phyloP scores from a whole-genome alignment of 2,888 invertebrate genomes.

The Caenorhabditis macrosperma region DNA sequence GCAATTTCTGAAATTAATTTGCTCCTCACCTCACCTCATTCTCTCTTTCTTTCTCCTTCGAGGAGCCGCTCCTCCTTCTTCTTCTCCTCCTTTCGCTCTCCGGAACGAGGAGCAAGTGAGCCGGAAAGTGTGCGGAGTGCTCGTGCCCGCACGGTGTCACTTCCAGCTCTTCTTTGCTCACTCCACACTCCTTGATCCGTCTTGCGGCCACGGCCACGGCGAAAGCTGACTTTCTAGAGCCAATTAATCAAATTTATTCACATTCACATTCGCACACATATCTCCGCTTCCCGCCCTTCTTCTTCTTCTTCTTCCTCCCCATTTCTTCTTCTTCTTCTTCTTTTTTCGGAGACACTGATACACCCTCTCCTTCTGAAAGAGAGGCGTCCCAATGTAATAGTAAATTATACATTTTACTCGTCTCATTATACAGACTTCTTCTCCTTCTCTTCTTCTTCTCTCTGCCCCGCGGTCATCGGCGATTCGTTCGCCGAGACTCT shows the following conservation, averaged over 20 bases:
- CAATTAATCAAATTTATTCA: constrained; percentile 60
- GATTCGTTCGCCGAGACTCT: not conserved
- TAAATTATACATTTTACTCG: constrained; percentile 47
- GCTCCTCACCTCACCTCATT: constrained; percentile 12
- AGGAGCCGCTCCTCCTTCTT: constrained; percentile 12
- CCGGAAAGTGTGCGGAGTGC: constrained; percentile 41
- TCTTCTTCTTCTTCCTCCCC: not conserved
- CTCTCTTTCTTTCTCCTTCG: constrained; percentile 9
- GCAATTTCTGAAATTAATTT: constrained; percentile 53
- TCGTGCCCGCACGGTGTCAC: constrained; percentile 29
- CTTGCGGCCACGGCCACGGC: no score
- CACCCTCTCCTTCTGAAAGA: constrained; percentile 9
- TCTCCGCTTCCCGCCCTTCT: constrained; percentile 28
- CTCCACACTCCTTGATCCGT: constrained; percentile 17
- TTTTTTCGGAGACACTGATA: constrained; percentile 47
- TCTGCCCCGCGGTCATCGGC: not conserved
- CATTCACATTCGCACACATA: constrained; percentile 52
- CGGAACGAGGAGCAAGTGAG: constrained; percentile 8
- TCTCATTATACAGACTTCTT: constrained; percentile 22
- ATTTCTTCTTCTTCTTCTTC: constrained; percentile 26
- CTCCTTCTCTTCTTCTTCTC: not conserved
- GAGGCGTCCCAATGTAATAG: constrained; percentile 1
- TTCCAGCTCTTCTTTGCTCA: constrained; percentile 33
- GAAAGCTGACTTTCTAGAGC: constrained; percentile 42
- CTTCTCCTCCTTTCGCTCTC: constrained; percentile 15